Percentiles rank a stretch among this genome's conserved stretches.
These are phyloP conservation scores for Cecidostiba fungosa DNA, from an alignment of 2,888 invertebrate genomes.

Conservation along the genomic window DNA sequence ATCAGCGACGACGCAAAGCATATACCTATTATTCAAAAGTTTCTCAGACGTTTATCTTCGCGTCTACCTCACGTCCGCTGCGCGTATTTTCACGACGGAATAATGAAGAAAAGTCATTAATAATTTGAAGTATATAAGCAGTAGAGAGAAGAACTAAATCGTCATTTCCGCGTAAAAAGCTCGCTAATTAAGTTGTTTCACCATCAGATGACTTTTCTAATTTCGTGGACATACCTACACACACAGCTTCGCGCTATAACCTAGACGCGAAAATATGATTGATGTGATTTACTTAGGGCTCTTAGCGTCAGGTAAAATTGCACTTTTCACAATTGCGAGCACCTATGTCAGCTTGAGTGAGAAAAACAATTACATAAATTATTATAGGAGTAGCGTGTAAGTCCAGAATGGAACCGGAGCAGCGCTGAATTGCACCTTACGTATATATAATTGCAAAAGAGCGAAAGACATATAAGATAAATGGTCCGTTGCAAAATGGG, in stretches of 20 bases:
- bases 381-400: background rate
- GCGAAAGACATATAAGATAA: too few species aligned
- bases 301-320: background rate
- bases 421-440: background rate
- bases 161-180: background rate
- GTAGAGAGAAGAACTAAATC: background rate
- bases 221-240: background rate
- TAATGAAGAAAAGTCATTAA: background rate
- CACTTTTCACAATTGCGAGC: background rate
- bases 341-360: too few species aligned
- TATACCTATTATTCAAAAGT: conserved; percentile 4
- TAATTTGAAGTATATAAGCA: background rate
- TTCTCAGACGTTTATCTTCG: background rate
- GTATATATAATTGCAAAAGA: background rate
- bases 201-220: background rate
- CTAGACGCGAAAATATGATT: background rate
- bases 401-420: background rate
- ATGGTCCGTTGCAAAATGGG: background rate
- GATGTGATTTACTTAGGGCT: background rate
- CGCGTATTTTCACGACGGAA: background rate
- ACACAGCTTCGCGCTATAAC: background rate
- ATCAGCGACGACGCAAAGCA: background rate
- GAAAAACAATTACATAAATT: background rate
- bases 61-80: background rate
- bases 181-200: background rate